A percentile compares a stretch with the other conserved stretches of the same genome.
phyloP scores from a whole-genome alignment of 2,888 invertebrate species.

The Hirtodrosophila histrioides region DNA sequence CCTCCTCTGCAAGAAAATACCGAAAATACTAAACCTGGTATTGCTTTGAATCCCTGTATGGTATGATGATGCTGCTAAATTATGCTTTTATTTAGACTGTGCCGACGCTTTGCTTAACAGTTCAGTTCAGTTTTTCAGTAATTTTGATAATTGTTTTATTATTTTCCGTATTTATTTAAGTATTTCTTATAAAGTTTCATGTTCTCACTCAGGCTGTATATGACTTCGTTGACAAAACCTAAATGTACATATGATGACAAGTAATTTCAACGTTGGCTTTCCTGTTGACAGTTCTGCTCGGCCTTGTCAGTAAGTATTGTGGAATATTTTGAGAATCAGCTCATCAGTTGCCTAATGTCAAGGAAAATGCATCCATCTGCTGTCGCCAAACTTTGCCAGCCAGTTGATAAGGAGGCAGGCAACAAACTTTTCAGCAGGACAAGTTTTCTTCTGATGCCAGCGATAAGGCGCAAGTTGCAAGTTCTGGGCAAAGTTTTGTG shows the following conservation, averaged over 20 bases:
- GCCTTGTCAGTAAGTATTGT: conserved; percentile 30
- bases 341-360: conserved; percentile 21
- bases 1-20: conserved; percentile 8
- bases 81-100: conserved; percentile 41
- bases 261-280: conserved; percentile 13
- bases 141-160: conserved; percentile 2
- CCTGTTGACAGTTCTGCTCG: background rate
- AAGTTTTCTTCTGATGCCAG: conserved; percentile 16
- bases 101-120: conserved; percentile 38
- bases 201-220: background rate
- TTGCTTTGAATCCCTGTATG: conserved; percentile 47
- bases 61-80: conserved; percentile 55
- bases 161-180: conserved; percentile 19
- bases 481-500: conserved; percentile 20
- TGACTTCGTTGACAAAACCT: background rate
- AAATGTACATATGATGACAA: background rate
- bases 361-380: conserved; percentile 38
- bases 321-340: background rate
- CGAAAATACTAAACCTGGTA: conserved; percentile 22
- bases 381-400: conserved; percentile 43
- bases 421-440: conserved; percentile 32
- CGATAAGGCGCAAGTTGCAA: conserved; percentile 26
- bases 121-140: conserved; percentile 7
- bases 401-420: conserved; percentile 12
- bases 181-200: conserved; percentile 26